phyloP scores from a whole-genome alignment of 2,888 invertebrate species.

The Herminia tarsipennalis region DNA sequence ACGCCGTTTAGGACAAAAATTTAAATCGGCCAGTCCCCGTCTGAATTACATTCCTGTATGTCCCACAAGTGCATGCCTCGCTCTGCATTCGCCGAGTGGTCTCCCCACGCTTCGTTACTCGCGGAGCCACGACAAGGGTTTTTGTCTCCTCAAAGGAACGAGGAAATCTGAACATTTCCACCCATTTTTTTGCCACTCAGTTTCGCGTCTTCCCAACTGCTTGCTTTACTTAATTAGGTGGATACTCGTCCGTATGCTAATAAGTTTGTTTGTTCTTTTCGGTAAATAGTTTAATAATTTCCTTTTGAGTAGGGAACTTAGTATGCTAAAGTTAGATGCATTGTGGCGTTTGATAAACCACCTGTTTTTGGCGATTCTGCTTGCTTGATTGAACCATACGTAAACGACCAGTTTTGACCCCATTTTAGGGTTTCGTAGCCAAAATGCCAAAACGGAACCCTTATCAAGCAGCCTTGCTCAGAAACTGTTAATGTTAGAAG shows the following conservation, averaged over 20 bases:
- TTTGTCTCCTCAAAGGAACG: conserved; percentile 71
- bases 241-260: conserved; percentile 26
- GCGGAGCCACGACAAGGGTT: conserved; percentile 60
- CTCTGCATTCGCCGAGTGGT: conserved; percentile 68
- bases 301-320: background rate
- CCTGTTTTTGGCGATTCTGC: background rate
- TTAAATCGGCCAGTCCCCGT: too few relatives aligned
- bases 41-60: conserved; percentile 17
- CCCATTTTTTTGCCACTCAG: conserved; percentile 41
- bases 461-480: too few relatives aligned
- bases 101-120: conserved; percentile 72
- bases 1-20: too few relatives aligned
- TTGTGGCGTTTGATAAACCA: background rate
- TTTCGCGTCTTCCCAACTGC: conserved; percentile 46
- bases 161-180: conserved; percentile 69
- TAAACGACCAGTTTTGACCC: too few relatives aligned
- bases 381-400: too few relatives aligned
- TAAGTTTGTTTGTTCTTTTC: conserved; percentile 17
- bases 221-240: conserved; percentile 55
- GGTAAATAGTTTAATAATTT: conserved; percentile 11
- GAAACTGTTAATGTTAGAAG: too few relatives aligned
- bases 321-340: background rate
- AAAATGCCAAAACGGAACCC: too few relatives aligned
- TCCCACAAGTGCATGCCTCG: conserved; percentile 42
- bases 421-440: too few relatives aligned